Base-by-base conservation (phyloP, 2,888 invertebrate species). In the Choreutis nemorana region DNA sequence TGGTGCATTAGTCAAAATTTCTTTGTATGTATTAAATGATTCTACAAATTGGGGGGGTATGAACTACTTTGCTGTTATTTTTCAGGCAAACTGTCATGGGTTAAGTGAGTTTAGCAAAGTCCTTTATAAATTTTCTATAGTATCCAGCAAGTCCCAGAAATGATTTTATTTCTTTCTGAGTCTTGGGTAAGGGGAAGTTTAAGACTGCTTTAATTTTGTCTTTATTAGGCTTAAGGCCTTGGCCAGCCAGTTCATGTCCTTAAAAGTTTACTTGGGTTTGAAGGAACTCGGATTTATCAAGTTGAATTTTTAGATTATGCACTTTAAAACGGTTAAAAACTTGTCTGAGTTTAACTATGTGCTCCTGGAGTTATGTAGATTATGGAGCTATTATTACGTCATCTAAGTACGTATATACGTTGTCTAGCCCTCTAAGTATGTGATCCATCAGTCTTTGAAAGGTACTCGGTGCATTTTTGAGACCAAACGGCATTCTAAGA, bases 361-460 rank as follows among this genome's bases (percentile, higher is more conserved):
- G 44, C 34, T 50, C 47, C 21, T 44, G 36, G 5, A 47, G 21
- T 2, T 36, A 36, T 14, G 31, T 36, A 2, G 38, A 40, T 27
- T 37, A n/a, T n/a, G n/a, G n/a, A 18, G 5, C 18, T 11, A 50
- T 40, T 3, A 52, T 35, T 4, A 53, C 37, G 24, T 53, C 52
- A 23, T 52, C 50, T 1, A 52, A n/a, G 23, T 52, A 50, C 2
- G 31, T 40, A 25, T 30, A 26, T 18, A 37, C 45, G 9, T 50
- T 45, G 5, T 37, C 34, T 33, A 58, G 27, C 0, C 48, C 48
- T 18, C 46, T 29, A 10, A 61, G 31, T 3, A 59, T 35, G 3
- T 32, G 26, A 28, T 60, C 50, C 49, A 61, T 50, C 11, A 53
- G 10, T 35, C 55, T 30, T 23, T 61, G 57, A 30, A 58, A 56